Evolutionary conservation across 2,888 invertebrate species (phyloP).

Genomic region (Lycophotia porphyrea): DNA sequence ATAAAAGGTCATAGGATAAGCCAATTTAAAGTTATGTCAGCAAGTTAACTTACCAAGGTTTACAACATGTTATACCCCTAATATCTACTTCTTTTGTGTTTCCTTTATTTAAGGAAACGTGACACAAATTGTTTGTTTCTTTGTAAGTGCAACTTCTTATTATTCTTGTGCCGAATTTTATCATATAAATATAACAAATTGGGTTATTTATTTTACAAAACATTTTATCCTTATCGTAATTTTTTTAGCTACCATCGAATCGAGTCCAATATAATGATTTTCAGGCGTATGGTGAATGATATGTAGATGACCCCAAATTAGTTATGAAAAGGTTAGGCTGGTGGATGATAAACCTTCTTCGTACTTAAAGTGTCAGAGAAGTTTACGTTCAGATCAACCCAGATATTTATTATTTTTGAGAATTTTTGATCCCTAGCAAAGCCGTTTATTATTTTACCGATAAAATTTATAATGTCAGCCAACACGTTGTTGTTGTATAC

Average conservation of each 20-base stretch:
- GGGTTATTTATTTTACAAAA: conserved; percentile 22
- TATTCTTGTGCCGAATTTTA: conserved; percentile 15
- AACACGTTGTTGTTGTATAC: conserved; percentile 11
- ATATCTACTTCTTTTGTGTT: background rate
- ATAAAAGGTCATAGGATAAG: background rate
- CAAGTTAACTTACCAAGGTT: background rate
- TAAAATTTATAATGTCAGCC: conserved; percentile 33
- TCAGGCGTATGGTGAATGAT: background rate
- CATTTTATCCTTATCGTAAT: background rate
- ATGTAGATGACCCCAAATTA: conserved; percentile 25
- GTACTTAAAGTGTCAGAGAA: background rate
- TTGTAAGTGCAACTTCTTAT: background rate
- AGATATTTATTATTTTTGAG: conserved; percentile 7
- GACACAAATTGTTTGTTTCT: background rate
- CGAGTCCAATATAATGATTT: background rate
- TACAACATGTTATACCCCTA: background rate
- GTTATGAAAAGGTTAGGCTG: conserved; percentile 9
- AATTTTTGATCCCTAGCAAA: conserved; percentile 25
- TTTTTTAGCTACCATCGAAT: conserved; percentile 3
- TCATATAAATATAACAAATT: conserved; percentile 12
- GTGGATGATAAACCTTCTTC: background rate
- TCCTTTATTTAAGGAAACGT: background rate
- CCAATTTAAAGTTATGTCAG: background rate
- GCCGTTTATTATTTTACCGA: conserved; percentile 22
- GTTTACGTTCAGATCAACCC: background rate